Evolutionary conservation across 2,113 vertebrate species (phyloP), one percentile per base, ranked within the genome.

Genomic region (Eolophus roseicapilla): DNA sequence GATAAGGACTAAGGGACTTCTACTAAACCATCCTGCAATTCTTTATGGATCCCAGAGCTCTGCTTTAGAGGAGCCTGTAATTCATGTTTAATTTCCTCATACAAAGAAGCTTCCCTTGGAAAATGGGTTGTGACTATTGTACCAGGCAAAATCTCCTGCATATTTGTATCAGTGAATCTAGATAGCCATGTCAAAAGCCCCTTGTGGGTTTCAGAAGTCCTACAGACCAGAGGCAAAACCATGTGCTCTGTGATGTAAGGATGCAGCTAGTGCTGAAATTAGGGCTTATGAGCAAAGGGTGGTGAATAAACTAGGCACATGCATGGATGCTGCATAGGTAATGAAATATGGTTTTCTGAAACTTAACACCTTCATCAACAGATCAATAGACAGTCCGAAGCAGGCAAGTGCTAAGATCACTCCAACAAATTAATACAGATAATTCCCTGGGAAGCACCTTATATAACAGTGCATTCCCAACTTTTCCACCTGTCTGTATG

Each of bases 151-250:
- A 12, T 52, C 24, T 53, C 28, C 17, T 18, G 67, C 31, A 6
- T 21, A 13, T 47, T 44, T 44, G 4, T 19, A 3, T 7, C 28
- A 2, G 43, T 18, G 52, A 62, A 49, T 75, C 29, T 15, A 2
- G 29, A 35, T 0, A 71, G 35, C 19, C 13, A 5, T 0, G 10
- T 13, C 39, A 68, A 4, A 57, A 71, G 33, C 21, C 31, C 41
- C 21, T 20, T 9, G 24, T 33, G 65, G 29, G 33, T 35, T 71
- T 70, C 83, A 35, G 55, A 35, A 57, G 37, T 43, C 43, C 13
- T 3, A 15, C 7, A 55, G 60, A 63, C 5, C n/a, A 75, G 60
- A 71, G 33, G 37, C n/a, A 88, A 78, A 62, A 39, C 11, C 6
- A 13, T 0, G 1, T 6, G 15, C 2, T 65, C 43, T 31, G 28